A percentile compares a stretch with the other conserved stretches of the same genome.
These are phyloP conservation scores for Buphagus erythrorhynchus DNA, from an alignment of 2,797 vertebrate species.

Conservation along the genomic window DNA sequence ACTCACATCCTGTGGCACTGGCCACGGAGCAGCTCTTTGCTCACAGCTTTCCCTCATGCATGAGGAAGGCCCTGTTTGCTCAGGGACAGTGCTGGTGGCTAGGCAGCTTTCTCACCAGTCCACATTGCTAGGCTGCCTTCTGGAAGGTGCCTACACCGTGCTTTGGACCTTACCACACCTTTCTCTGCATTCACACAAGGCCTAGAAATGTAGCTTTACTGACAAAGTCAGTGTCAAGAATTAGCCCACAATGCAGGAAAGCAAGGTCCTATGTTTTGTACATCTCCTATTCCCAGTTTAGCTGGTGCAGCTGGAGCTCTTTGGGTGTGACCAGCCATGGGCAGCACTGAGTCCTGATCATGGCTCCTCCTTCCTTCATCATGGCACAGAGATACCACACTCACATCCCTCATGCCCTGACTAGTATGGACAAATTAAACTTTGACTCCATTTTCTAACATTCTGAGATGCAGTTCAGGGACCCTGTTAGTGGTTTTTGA, in stretches of 20 bases:
- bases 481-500: not conserved
- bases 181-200: not conserved
- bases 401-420: not conserved
- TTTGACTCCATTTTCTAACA: not conserved
- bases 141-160: not conserved
- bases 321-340: not conserved
- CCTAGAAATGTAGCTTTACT: not conserved
- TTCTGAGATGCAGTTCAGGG: not conserved
- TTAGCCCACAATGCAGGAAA: fast-evolving
- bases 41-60: fast-evolving
- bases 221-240: not conserved
- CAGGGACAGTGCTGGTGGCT: not conserved
- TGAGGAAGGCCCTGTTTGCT: not conserved
- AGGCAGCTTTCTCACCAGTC: not conserved
- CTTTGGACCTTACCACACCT: not conserved
- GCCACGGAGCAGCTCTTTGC: not conserved
- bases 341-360: not conserved
- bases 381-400: not conserved
- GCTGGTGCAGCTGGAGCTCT: not conserved
- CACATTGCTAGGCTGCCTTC: not conserved
- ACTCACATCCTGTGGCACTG: not conserved
- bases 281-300: not conserved
- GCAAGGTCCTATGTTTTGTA: not conserved
- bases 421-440: not conserved
- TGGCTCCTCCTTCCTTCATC: not conserved